These are phyloP conservation scores for Metallyticus violacea DNA, from an alignment of 2,888 invertebrate species.

Conservation along the genomic window DNA sequence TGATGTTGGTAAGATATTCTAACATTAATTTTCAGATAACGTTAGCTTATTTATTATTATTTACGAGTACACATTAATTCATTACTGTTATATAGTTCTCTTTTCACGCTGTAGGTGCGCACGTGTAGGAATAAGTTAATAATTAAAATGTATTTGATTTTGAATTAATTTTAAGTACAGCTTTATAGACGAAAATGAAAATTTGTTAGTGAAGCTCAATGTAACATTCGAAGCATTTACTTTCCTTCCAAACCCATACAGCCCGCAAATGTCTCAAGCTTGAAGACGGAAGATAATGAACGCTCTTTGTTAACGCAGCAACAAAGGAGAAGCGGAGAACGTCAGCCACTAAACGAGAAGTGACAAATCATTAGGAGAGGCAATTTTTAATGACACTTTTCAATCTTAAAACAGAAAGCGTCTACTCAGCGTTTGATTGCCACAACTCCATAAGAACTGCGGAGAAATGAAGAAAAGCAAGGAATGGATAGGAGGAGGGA, in stretches of 20 bases:
- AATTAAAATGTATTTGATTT: too few species aligned
- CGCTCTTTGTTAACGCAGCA: not conserved
- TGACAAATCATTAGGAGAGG: not conserved
- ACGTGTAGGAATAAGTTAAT: too few species aligned
- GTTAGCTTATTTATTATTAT: too few species aligned
- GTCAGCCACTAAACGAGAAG: not conserved
- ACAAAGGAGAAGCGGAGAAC: not conserved
- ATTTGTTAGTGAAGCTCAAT: not conserved
- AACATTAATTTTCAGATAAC: too few species aligned
- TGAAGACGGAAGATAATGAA: not conserved
- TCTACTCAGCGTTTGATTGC: not conserved
- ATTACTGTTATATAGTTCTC: too few species aligned
- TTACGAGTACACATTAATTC: too few species aligned
- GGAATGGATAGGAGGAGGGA: not conserved
- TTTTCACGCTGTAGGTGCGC: too few species aligned
- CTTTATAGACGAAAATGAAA: not conserved
- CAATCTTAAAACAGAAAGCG: not conserved
- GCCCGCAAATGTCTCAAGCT: not conserved
- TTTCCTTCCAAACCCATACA: not conserved
- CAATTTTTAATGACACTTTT: not conserved
- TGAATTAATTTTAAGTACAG: too few species aligned
- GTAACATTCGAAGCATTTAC: not conserved
- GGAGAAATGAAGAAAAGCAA: too few species aligned
- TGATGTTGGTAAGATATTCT: too few species aligned
- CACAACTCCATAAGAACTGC: not conserved